A percentile compares a stretch with the other conserved stretches of the same genome.
phyloP scores from a whole-genome alignment of 2,797 vertebrate genomes.

The Dryobates pubescens region DNA sequence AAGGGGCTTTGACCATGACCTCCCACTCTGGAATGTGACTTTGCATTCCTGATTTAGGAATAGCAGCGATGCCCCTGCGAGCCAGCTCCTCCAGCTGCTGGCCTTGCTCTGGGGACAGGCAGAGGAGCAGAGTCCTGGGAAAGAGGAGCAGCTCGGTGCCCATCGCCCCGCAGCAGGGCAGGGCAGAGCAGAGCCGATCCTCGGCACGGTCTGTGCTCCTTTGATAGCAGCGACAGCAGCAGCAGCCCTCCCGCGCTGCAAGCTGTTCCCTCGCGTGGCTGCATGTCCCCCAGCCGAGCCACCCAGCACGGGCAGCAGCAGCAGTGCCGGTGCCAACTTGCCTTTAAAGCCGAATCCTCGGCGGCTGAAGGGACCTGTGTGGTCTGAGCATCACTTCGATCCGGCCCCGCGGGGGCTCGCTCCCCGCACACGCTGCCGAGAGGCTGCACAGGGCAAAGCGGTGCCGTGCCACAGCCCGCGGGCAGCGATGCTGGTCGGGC shows the following conservation, averaged over 20 bases:
- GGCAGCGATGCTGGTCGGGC: rapidly evolving
- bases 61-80: neutral
- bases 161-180: rapidly evolving
- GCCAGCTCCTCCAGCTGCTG: neutral
- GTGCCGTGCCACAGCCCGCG: rapidly evolving
- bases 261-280: conserved; percentile 41
- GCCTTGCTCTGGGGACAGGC: neutral
- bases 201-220: neutral
- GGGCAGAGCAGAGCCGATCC: neutral
- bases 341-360: neutral
- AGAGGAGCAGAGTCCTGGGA: rapidly evolving
- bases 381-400: neutral
- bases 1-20: conserved; percentile 16
- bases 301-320: neutral
- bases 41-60: neutral
- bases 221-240: neutral
- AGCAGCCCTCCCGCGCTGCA: neutral
- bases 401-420: rapidly evolving
- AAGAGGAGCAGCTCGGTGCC: rapidly evolving
- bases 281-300: conserved; percentile 19
- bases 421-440: neutral
- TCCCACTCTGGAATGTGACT: neutral
- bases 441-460: rapidly evolving
- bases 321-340: neutral
- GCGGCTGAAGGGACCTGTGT: conserved; percentile 16